Base-by-base conservation (phyloP, 37 sponge, comb jelly and placozoan genomes). In the Geodia barretti region DNA sequence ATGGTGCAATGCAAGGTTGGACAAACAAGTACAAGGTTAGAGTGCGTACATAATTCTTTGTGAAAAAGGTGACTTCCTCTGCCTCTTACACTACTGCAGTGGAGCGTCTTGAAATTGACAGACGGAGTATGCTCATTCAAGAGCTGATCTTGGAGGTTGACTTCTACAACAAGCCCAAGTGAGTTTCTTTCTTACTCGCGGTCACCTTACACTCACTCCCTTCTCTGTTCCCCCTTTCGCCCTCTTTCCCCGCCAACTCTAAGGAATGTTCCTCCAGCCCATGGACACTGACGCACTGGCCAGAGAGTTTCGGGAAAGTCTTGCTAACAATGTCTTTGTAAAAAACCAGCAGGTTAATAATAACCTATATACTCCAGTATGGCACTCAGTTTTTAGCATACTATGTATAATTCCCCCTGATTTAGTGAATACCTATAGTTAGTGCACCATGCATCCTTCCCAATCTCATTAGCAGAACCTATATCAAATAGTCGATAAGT, bases 201-300 rank as follows among this genome's bases (percentile, higher is more conserved):
- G 70, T 33, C 71, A 70, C 19, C 19, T 73, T 35, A 38, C 41
- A 73, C 71, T 70, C 8, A 70, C 7, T 29, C 61, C 1, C 4
- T 25, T 23, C 2, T 26, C 26, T 58, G 23, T 21, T 59, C 30
- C 34, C 17, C 17, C 3, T 32, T 5, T 39, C 73, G 2, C 4
- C 63, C 72, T 40, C 60, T 26, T 35, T 37, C 61, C 70, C 65
- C 29, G 61, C 28, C 29, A 26, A 5, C 9, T 11, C 24, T 29
- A 54, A 5, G 41, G 60, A 23, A 21, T 39, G 20, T 47, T 25
- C 61, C 60, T 75, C 59, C 76, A 25, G 11, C 59, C 61, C 17
- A 38, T 83, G 62, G 76, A 94, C 61, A 83, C 92, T n/a, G 91
- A 90, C 24, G 73, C 79, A 4, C 34, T 94, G 75, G 69, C 85